Evolutionary conservation across 2,113 vertebrate genomes (phyloP).

Genomic region (Heptranchias perlo): DNA sequence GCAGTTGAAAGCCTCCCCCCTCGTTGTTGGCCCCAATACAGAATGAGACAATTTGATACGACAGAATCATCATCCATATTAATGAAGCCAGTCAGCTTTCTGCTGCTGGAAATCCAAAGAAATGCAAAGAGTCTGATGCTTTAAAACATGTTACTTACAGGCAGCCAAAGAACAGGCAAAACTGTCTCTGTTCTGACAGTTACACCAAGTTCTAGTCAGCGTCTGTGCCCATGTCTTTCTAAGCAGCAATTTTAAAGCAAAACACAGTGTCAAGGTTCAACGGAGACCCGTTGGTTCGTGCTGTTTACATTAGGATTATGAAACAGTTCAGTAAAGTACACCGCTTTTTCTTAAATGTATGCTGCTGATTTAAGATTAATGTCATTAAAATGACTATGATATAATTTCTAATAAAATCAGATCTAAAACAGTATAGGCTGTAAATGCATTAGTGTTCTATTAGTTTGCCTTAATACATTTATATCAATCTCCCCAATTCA

Average conservation of each 20-base stretch:
- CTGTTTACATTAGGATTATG: background rate
- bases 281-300: background rate
- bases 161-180: background rate
- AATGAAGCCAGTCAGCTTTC: background rate
- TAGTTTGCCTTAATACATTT: background rate
- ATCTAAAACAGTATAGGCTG: background rate
- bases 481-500: background rate
- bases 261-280: background rate
- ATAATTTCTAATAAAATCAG: background rate
- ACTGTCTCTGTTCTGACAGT: background rate
- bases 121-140: background rate
- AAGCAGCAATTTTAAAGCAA: background rate
- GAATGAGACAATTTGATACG: background rate
- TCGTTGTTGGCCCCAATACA: background rate
- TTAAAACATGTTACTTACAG: background rate
- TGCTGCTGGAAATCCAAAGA: background rate
- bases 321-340: background rate
- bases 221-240: background rate
- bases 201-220: too few relatives aligned
- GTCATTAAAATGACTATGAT: background rate
- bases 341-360: background rate
- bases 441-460: background rate
- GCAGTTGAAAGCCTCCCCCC: background rate
- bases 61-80: background rate
- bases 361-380: background rate